These are phyloP conservation scores for Arctia plantaginis DNA, from an alignment of 2,888 invertebrate species.

Conservation along the genomic window DNA sequence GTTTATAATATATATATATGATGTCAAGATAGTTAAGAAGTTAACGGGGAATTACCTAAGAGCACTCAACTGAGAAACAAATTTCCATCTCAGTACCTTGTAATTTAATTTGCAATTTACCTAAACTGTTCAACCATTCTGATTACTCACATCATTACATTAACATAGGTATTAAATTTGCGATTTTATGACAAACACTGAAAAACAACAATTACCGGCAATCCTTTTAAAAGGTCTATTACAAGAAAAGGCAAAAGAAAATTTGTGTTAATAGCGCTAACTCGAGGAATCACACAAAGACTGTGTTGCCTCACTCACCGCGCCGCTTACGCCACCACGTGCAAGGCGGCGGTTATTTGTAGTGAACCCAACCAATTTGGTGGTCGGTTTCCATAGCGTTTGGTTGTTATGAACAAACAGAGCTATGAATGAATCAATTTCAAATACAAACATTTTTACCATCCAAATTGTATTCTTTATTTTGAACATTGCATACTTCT, in stretches of 20 bases:
- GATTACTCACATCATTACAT: neutral
- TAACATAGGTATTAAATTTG: neutral
- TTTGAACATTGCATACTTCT: neutral
- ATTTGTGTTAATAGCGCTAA: neutral
- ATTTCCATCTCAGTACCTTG: neutral
- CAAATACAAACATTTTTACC: neutral
- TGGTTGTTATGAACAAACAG: neutral
- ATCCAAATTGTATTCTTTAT: neutral
- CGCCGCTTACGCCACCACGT: too few species aligned
- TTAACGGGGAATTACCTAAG: neutral
- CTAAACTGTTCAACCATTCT: neutral
- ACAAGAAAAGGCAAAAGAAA: neutral
- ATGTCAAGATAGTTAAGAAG: constrained; percentile 2
- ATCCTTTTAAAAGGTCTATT: neutral
- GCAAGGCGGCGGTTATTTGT: too few species aligned
- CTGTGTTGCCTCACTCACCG: neutral
- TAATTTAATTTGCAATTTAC: neutral
- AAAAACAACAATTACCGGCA: neutral
- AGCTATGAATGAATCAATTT: too few species aligned
- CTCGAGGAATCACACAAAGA: neutral
- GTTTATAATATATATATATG: neutral
- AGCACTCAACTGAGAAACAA: neutral
- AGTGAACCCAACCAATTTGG: too few species aligned
- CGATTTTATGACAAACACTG: neutral
- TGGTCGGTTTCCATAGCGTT: too few species aligned